These are phyloP conservation scores for Phragmatobia fuliginosa DNA, from an alignment of 2,888 invertebrate genomes.

Conservation along the genomic window DNA sequence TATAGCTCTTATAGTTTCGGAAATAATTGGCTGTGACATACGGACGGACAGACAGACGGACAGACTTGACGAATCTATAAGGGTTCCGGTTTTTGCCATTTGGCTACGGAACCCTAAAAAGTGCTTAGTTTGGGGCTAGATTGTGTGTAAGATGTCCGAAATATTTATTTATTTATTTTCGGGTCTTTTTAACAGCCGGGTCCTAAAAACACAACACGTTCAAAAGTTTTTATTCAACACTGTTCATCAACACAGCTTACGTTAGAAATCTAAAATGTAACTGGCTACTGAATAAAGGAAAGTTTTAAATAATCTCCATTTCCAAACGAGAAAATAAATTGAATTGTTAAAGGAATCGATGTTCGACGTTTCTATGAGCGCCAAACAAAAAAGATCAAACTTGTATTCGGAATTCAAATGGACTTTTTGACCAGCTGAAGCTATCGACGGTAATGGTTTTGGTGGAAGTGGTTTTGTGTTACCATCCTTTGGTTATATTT, in stretches of 20 bases:
- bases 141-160: too few species aligned
- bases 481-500: background rate
- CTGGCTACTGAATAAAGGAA: constrained; percentile 14
- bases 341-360: constrained; percentile 43
- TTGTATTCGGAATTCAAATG: constrained; percentile 46
- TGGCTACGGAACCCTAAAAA: too few species aligned
- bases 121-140: too few species aligned
- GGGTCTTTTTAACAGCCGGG: background rate
- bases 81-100: too few species aligned
- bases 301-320: constrained; percentile 31
- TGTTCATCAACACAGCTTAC: background rate
- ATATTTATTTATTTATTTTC: too few species aligned
- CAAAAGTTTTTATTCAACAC: background rate
- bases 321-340: constrained; percentile 47
- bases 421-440: constrained; percentile 45
- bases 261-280: background rate
- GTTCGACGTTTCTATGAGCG: constrained; percentile 35
- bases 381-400: constrained; percentile 40
- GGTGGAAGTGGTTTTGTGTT: constrained; percentile 1
- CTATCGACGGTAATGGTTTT: constrained; percentile 25
- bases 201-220: background rate
- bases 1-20: too few species aligned
- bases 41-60: too few species aligned
- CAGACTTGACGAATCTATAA: too few species aligned
- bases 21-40: too few species aligned